Evolutionary conservation across 2,113 vertebrate genomes (phyloP), one percentile per base, ranked within the genome.

Genomic region (Sceloporus undulatus): DNA sequence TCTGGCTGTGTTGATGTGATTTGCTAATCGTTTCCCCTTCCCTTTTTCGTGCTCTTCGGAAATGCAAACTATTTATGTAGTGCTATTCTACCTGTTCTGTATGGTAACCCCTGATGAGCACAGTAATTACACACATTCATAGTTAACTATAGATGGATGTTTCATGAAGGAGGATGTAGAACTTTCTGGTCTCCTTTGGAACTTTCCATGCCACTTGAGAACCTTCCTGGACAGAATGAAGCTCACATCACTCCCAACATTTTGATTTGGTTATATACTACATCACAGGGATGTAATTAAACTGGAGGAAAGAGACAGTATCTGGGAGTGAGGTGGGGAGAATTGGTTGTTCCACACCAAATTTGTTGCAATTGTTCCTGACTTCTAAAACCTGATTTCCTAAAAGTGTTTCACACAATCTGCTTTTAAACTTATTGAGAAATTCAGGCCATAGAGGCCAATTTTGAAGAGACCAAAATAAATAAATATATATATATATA

Each of bases 11-110:
- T 54, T 70, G 54, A 76, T 52, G n/a, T 66, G 42, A 38, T 65
- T 85, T 66, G 8, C n/a, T 68, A 80, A 81, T 81, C 19, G 81
- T n/a, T 5, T 48, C 52, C 11, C 19, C 34, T 48, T 21, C 9
- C 23, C 23, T 13, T 21, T 8, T 16, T 8, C 71, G 40, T 75
- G 11, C 40, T 76, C 77, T 66, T 85, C 73, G 68, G 54, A 74
- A 75, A 52, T 14, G 73, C 85, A 85, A 65, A 80, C 68, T 65
- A 79, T 88, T 88, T 79, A 79, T 74, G 54, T 80, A 73, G 71
- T 52, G 23, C 38, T 81, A 59, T 81, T 54, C 29, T 23, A 81
- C 56, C 38, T 89, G 54, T 81, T 89, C 81, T 40, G 52, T 38
- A 54, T 48, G 56, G 40, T 75, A 89, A 81, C 59, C 56, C 75